Base-by-base conservation (phyloP, 2,113 vertebrate species). In the Bolborhynchus lineola region DNA sequence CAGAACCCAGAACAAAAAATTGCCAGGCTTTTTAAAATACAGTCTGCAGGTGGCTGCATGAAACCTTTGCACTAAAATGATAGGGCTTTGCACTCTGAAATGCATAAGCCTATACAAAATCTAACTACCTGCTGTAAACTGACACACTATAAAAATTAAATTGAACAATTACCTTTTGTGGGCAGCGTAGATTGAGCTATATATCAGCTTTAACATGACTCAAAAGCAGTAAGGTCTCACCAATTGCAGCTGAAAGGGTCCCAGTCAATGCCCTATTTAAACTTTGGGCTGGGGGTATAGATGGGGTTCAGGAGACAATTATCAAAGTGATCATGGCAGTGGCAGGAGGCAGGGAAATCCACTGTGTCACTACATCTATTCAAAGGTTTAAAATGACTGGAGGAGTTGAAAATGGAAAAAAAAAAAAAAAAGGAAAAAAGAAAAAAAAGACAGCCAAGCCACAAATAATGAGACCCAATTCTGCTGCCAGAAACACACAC, bases 81-180 rank as follows among this genome's bases (percentile, higher is more conserved):
- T 44, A 92, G 84, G 77, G 74, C 37, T 90, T 88, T 83, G 65
- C 92, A 79, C 62, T 59, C 81, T 92, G 87, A 95, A 96, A 93
- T 64, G 83, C 88, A 91, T 86, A 94, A 87, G 65, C 50, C 75
- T 78, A 44, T 55, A 91, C 90, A 88, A 71, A 90, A 86, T 63
- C 75, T 95, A 89, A 97, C 87, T 92, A 82, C 83, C 52, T 91
- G 82, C 96, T 95, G 82, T 88, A 91, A 95, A 95, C 39, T 75
- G 91, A 78, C 62, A 65, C 57, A 76, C 46, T 89, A 89, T 95
- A 95, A 96, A 95, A 96, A 96, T 83, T 95, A 96, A 95, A 92
- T 20, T 44, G 93, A 97, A 93, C 82, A 86, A 92, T 95, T 95
- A 86, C 88, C 44, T 93, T 96, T 95, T 80, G 90, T 44, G 69